Evolutionary conservation across 2,888 invertebrate genomes (phyloP).

Genomic region (Antheraea assamensis): DNA sequence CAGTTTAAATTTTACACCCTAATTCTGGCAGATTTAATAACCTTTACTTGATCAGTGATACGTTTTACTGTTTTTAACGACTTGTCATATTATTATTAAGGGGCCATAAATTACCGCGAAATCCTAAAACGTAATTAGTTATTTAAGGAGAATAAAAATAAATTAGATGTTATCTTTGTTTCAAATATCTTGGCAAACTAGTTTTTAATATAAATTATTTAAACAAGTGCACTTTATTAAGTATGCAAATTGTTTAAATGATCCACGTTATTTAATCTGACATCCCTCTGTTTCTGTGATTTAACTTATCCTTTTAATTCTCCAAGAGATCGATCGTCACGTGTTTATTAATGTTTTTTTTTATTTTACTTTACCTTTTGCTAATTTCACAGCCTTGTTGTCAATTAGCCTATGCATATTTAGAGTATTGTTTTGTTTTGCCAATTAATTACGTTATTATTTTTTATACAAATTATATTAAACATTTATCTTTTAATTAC

Average conservation of each 20-base stretch:
- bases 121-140: neutral
- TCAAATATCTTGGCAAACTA: neutral
- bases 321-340: constrained; percentile 69
- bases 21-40: neutral
- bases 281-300: constrained; percentile 58
- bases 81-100: neutral
- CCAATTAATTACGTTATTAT: constrained; percentile 55
- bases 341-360: constrained; percentile 48
- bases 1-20: neutral
- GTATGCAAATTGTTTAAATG: constrained; percentile 4
- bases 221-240: neutral
- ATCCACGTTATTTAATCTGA: constrained; percentile 8
- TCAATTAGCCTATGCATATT: constrained; percentile 81
- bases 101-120: neutral
- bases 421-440: constrained; percentile 80
- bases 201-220: neutral
- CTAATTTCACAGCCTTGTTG: constrained; percentile 82
- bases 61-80: neutral
- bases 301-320: constrained; percentile 59
- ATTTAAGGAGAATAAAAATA: neutral
- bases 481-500: constrained; percentile 37
- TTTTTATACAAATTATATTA: constrained; percentile 41
- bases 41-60: neutral
- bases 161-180: neutral
- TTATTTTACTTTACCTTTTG: constrained; percentile 70